Conservation (phyloP, 2,113 vertebrate genomes). For the Trematocara zebra region DNA sequence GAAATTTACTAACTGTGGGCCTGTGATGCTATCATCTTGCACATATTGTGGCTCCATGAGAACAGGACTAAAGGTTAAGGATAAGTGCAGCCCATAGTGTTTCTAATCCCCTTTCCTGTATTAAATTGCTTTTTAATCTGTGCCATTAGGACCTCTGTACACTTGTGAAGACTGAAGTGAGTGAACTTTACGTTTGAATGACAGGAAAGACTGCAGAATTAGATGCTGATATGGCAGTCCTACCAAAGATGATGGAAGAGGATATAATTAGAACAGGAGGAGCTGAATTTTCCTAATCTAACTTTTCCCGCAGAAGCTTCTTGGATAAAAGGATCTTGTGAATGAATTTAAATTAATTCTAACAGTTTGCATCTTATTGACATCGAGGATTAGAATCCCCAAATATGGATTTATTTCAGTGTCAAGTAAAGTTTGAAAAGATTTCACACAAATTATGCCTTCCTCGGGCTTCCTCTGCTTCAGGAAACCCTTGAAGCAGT, state of each 20-base stretch:
- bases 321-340: not conserved
- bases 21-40: conserved; percentile 62
- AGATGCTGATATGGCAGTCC: conserved; percentile 13
- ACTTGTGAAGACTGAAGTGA: conserved; percentile 34
- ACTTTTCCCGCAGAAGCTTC: not conserved
- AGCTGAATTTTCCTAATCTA: not conserved
- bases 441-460: not conserved
- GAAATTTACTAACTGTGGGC: conserved; percentile 59
- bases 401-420: not conserved
- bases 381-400: not conserved
- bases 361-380: not conserved
- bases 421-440: not conserved
- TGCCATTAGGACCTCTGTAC: conserved; percentile 53
- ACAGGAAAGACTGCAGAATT: conserved; percentile 40
- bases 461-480: not conserved
- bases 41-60: conserved; percentile 64
- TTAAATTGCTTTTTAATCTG: conserved; percentile 70
- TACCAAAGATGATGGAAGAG: not conserved
- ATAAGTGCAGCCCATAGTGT: conserved; percentile 62
- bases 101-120: conserved; percentile 69
- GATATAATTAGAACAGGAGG: not conserved
- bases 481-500: not conserved
- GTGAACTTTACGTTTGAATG: conserved; percentile 52
- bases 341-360: not conserved
- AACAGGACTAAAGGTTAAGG: conserved; percentile 69